Percentiles rank a stretch among this genome's conserved stretches.
phyloP scores from a whole-genome alignment of 1,140 invertebrate genomes.

The Brachionus rubens region DNA sequence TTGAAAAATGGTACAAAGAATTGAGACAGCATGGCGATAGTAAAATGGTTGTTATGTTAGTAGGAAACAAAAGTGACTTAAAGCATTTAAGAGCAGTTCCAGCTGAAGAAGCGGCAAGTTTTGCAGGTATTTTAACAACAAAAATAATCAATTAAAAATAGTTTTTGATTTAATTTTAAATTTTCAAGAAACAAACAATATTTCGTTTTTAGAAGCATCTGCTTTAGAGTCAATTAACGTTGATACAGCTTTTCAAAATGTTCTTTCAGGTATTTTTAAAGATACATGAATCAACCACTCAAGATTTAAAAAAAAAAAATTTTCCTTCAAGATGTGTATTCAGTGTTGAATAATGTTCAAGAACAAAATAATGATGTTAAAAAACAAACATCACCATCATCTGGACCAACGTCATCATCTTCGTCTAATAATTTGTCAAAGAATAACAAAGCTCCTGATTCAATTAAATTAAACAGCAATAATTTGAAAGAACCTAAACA shows the following conservation, averaged over 20 bases:
- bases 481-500: background rate
- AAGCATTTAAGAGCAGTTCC: conserved; percentile 39
- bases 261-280: conserved; percentile 78
- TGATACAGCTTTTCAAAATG: conserved; percentile 99
- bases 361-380: background rate
- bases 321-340: background rate
- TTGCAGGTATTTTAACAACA: conserved; percentile 42
- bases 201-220: conserved; percentile 99
- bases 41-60: conserved; percentile 96
- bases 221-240: conserved; percentile 99
- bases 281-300: background rate
- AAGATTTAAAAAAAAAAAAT: background rate
- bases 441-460: conserved; percentile 8
- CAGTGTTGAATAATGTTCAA: background rate
- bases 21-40: conserved; percentile 93
- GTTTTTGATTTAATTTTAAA: background rate
- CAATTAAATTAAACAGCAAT: background rate
- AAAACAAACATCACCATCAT: background rate
- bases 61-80: conserved; percentile 64
- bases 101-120: conserved; percentile 44
- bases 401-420: background rate
- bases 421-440: too few species aligned
- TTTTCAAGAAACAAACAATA: conserved; percentile 76
- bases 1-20: conserved; percentile 99
- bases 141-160: background rate